Evolutionary conservation across 1,140 invertebrate genomes (phyloP), one percentile per base, ranked within the genome.

Genomic region (Dreissena rostriformis): DNA sequence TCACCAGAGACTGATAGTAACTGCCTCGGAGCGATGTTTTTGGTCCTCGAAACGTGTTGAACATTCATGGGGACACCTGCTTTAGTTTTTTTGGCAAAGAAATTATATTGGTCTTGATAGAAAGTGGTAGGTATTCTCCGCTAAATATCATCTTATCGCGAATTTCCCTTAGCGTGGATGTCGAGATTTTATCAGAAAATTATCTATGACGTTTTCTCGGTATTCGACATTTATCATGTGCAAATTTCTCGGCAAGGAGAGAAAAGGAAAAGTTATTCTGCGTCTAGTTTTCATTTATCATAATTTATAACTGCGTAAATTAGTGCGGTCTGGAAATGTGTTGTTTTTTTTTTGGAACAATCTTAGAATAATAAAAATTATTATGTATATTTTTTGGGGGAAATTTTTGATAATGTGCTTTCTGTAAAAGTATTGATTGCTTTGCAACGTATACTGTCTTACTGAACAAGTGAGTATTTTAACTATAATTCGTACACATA

Each of bases 71-170:
- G 66, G 79, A 29, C 79, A 82, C 79, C 79, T 82, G 79, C 53
- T 61, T 28, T 11, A n/a, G 52, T 17, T 29, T 67, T 39, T 82
- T 51, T 66, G 68, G 63, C 26, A 53, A 24, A 55, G 26, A 29
- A 71, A 70, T 53, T 83, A 83, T 82, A 82, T 82, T 82, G 75
- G 57, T 17, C 11, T 67, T 72, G 81, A 82, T 68, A 14, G 63
- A n/a, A 61, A 73, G 76, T 73, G 52, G 29, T 57, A 52, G 72
- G 68, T 51, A 76, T 14, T 67, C 29, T 51, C 49, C 55, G 65
- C 51, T 53, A 67, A 65, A 68, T 78, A 70, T 49, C 22, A 28
- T 28, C 72, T 76, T 76, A 76, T 77, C 66, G 66, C 26, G 17
- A 14, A 51, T 26, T 49, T 77, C 72, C 71, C 72, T 52, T 52